Conservation (phyloP, 1,140 invertebrate species). For the Drosophila pallidifrons region DNA sequence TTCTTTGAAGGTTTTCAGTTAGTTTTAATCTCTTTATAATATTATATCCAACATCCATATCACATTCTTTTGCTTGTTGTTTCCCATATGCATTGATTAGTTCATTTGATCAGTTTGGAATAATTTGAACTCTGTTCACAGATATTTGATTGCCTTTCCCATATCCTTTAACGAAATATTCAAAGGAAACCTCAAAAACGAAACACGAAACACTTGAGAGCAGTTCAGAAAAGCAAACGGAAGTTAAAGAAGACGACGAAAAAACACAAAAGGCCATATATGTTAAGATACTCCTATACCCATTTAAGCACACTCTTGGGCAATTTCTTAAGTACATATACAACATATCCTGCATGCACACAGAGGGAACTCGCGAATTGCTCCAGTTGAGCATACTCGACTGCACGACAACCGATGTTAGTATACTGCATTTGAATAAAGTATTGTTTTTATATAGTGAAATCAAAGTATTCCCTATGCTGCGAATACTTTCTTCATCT, state of each 20-base stretch:
- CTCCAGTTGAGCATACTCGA: background rate
- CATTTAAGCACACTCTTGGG: constrained; percentile 24
- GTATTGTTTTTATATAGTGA: too few species aligned
- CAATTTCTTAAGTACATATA: constrained; percentile 24
- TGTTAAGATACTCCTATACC: constrained; percentile 11
- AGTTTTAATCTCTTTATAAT: too few species aligned
- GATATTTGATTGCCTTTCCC: background rate
- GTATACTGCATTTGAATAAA: background rate
- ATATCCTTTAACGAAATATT: constrained; percentile 24
- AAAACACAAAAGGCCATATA: constrained; percentile 27
- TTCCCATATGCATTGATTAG: too few species aligned
- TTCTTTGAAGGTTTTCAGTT: too few species aligned
- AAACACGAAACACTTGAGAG: constrained; percentile 35
- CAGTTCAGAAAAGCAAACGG: constrained; percentile 27
- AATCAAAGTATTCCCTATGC: background rate
- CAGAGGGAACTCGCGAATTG: constrained; percentile 9
- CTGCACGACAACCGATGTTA: background rate
- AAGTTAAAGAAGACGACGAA: constrained; percentile 30
- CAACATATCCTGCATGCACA: constrained; percentile 19
- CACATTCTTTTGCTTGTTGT: too few species aligned
- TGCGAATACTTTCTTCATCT: background rate
- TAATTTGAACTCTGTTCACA: background rate
- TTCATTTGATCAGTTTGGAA: background rate
- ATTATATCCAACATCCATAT: too few species aligned
- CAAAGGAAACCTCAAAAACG: constrained; percentile 7